A percentile compares a stretch with the other conserved stretches of the same genome.
phyloP scores from a whole-genome alignment of 2,113 vertebrate species.

The Nyctereutes procyonoides region DNA sequence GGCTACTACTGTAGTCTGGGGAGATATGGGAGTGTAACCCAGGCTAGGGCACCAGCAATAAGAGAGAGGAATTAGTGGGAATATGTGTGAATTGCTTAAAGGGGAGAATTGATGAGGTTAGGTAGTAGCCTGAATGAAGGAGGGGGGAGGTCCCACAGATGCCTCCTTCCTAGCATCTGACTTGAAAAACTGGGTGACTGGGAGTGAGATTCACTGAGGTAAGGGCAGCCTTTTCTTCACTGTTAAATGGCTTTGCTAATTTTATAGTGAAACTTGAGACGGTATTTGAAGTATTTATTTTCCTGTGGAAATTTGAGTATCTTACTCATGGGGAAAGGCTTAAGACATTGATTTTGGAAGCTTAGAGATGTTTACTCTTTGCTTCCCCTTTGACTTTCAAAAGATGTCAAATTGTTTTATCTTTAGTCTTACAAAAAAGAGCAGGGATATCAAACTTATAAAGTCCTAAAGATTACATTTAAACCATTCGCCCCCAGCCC shows the following conservation, averaged over 20 bases:
- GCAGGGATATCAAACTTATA: background rate
- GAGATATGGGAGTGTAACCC: background rate
- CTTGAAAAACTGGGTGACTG: background rate
- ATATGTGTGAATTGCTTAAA: background rate
- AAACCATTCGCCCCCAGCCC: background rate
- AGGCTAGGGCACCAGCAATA: background rate
- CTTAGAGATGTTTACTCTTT: background rate
- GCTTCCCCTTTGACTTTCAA: slow-evolving; percentile 43
- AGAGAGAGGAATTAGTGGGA: background rate
- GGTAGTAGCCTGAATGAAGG: background rate
- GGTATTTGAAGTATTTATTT: slow-evolving; percentile 28
- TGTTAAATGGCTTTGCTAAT: background rate
- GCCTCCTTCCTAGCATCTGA: background rate
- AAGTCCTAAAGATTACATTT: slow-evolving; percentile 25
- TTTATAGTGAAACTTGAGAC: background rate
- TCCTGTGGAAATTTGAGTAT: slow-evolving; percentile 30
- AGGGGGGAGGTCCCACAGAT: background rate
- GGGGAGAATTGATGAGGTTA: background rate
- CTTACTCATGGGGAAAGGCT: background rate
- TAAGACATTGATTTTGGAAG: background rate
- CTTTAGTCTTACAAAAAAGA: background rate
- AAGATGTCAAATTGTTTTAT: background rate
- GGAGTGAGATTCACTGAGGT: background rate
- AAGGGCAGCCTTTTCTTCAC: slow-evolving; percentile 20
- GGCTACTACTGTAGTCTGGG: background rate